Percentiles rank a stretch among this genome's conserved stretches.
Conservation (phyloP, 2,888 invertebrate genomes). For the Abrostola triplasia region DNA sequence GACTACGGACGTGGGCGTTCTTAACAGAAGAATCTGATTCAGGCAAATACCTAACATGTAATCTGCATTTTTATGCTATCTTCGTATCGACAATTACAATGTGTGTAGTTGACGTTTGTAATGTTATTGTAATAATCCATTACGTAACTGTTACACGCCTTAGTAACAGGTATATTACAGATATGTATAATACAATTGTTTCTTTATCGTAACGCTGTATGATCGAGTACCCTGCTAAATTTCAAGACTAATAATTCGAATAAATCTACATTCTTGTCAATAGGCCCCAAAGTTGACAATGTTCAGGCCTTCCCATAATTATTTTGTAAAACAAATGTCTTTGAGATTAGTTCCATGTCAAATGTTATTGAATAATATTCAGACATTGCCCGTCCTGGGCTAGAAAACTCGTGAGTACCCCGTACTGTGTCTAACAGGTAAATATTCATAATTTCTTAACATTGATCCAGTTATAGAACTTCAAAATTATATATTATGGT, state of each 20-base stretch:
- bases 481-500: no score
- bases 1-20: conserved; percentile 23
- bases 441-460: no score
- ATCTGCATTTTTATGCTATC: conserved; percentile 17
- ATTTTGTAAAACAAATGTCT: conserved; percentile 31
- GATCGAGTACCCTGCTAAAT: conserved; percentile 20
- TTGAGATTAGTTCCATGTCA: conserved; percentile 33
- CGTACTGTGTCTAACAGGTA: conserved; percentile 25
- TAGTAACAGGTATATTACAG: conserved; percentile 32
- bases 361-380: conserved; percentile 39
- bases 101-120: conserved; percentile 28
- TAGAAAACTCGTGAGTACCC: conserved; percentile 26
- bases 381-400: conserved; percentile 18
- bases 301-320: conserved; percentile 11
- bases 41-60: conserved; percentile 24
- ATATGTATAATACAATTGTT: conserved; percentile 38
- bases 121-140: conserved; percentile 47
- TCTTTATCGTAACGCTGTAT: conserved; percentile 35
- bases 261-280: conserved; percentile 12
- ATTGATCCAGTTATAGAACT: neutral
- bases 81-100: conserved; percentile 14
- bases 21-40: conserved; percentile 27
- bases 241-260: conserved; percentile 21
- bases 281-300: conserved; percentile 12
- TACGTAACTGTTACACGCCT: conserved; percentile 31